Base-by-base conservation (phyloP, 2,113 vertebrate species). In the Oriolus oriolus region DNA sequence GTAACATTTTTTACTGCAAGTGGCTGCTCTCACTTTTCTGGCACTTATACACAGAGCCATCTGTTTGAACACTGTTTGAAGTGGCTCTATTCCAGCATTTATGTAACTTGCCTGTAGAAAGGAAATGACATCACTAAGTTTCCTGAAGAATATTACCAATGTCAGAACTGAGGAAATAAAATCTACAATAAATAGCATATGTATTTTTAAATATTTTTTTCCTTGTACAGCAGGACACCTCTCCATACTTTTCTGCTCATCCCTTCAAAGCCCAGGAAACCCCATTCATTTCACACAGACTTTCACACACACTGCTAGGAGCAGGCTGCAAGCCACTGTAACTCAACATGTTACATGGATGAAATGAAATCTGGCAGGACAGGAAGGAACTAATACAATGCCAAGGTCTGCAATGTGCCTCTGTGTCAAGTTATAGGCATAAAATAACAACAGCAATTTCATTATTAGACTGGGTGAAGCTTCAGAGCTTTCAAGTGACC, bases 81-180 rank as follows among this genome's bases (percentile, higher is more conserved):
- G 93, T 98, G 98, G 97, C 97, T 95, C 13, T 83, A 86, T 85
- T 87, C 97, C 98, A 98, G 79, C 89, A 88, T 98, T 98, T 98
- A 98, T 98, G 97, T 98, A 98, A 98, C 97, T 94, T 96, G 93
- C 82, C 90, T 77, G 87, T 88, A 70, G 95, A 97, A 97, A 97
- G 97, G 98, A 98, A 98, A 98, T 98, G 97, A 98, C 98, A 97
- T 98, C 91, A 98, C 33, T 89, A 54, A 91, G 93, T 97, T 98
- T 98, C 97, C 98, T 98, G 97, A 97, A 94, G 95, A 95, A 95
- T 90, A 97, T 97, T 95, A 95, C 56, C 84, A 87, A 92, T 93
- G 87, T 91, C 82, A 95, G 96, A 95, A 79, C 80, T 82, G 84
- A 86, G 81, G 94, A 97, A 96, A 96, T 95, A 97, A 96, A 96